Base-by-base conservation (phyloP, 2,797 vertebrate genomes). In the Rachycentron canadum region DNA sequence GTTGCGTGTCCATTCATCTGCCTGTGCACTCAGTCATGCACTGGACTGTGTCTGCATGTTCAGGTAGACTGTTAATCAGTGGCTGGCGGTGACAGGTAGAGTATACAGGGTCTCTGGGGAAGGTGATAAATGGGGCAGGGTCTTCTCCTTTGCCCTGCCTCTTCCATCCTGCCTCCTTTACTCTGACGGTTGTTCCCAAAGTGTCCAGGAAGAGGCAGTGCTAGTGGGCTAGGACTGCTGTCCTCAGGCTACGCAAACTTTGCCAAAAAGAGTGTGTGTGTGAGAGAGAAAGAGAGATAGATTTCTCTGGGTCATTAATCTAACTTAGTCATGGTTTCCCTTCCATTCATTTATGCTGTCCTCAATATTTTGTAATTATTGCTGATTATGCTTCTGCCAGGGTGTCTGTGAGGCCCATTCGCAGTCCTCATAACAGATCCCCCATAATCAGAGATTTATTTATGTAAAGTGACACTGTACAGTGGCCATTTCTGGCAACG, bases 271-370 rank as follows among this genome's bases (percentile, higher is more conserved):
- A 34, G 55, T 61, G 53, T 65, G 72, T 63, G 32, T 28, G 45
- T 5, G 64, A 34, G 49, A 32, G 32, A 3, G n/a, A n/a, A n/a
- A n/a, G 36, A 38, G 76, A 23, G 45, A 83, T 76, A 84, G 82
- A 72, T 76, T 88, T 38, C 53, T 73, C 59, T 32, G 69, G 68
- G 77, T 93, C 84, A 90, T 93, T 90, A 89, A 89, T 89, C 86
- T 81, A 87, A 86, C 73, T 69, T 85, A 77, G 76, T 79, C 80
- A 81, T 81, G 78, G 65, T 81, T 87, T 85, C 53, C 74, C 43
- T 72, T 81, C 77, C 55, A 74, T 88, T 88, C 70, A 79, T 36
- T 41, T 63, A 41, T 72, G 57, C 62, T 82, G 43, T 73, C 58
- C 68, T 58, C 25, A 70, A 75, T 68, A 71, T 77, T 86, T 86